Evolutionary conservation across 2,888 invertebrate genomes (phyloP).

Genomic region (Orchestes rusci): DNA sequence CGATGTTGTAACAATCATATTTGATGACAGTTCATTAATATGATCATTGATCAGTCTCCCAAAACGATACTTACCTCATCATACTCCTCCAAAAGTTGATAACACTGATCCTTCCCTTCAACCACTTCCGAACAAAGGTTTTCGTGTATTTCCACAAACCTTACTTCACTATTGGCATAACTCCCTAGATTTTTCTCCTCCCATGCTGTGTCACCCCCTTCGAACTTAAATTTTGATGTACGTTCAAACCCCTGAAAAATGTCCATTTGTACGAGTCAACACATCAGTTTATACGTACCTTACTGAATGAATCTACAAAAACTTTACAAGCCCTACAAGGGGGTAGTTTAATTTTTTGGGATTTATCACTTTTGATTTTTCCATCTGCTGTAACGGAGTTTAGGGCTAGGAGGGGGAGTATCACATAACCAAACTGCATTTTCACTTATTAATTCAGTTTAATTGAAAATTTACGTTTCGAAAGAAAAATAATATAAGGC

Average conservation of each 20-base stretch:
- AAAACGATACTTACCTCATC: conserved; percentile 58
- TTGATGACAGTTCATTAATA: too few species aligned
- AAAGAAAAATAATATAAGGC: too few species aligned
- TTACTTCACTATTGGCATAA: conserved; percentile 80
- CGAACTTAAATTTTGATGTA: conserved; percentile 82
- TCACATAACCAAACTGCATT: too few species aligned
- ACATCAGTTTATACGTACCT: conserved; percentile 34
- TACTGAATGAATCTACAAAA: conserved; percentile 68
- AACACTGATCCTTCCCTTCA: conserved; percentile 72
- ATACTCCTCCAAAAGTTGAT: conserved; percentile 73
- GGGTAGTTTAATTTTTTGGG: conserved; percentile 41
- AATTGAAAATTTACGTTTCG: too few species aligned
- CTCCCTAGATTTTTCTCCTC: conserved; percentile 79
- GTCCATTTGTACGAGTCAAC: background rate
- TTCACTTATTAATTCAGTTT: too few species aligned
- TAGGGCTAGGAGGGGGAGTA: background rate
- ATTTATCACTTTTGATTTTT: conserved; percentile 17
- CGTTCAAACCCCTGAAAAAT: conserved; percentile 61
- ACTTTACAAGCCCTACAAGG: conserved; percentile 73
- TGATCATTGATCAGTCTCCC: too few species aligned
- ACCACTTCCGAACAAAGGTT: conserved; percentile 69
- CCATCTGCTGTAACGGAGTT: conserved; percentile 2
- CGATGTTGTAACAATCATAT: too few species aligned
- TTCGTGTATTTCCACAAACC: conserved; percentile 88
- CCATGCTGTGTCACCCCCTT: conserved; percentile 91